Base-by-base conservation (phyloP, 1,140 invertebrate species). In the Lasioglossum albipes region DNA sequence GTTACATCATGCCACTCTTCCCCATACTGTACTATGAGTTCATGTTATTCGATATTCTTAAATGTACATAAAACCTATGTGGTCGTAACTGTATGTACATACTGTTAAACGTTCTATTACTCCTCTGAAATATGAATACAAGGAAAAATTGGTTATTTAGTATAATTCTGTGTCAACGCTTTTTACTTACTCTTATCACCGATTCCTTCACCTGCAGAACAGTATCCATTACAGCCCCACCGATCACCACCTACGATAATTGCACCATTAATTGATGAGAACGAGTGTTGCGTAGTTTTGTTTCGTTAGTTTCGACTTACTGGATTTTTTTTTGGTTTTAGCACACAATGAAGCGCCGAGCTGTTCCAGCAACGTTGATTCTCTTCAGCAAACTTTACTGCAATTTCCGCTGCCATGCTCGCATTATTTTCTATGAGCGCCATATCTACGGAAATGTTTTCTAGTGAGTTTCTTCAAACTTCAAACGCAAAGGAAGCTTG, bases 341-440 rank as follows among this genome's bases (percentile, higher is more conserved):
- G 67, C 62, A 62, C 52, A 12, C 62, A 65, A 12, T 54, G 42
- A 0, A 57, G 52, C 18, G 18, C 22, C 22, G 41, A 13, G 16
- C n/a, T 13, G 22, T 2, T 61, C 9, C 12, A 10, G 52, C 27
- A 54, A 68, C 7, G 20, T 18, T 57, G 64, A 68, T 27, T 68
- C 70, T 64, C 84, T 69, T 79, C 18, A 7, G 7, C 89, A 78
- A 96, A 94, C 89, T 95, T 94, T 7, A 96, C 91, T 12, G 98
- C 97, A 87, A 99, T 97, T 92, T 97, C 92, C 71, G 97, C 96
- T 22, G 97, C 98, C 70, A 98, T 94, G 82, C 91, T 93, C 4
- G 97, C 98, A 94, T 99, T 99, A 93, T 99, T 98, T 94, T 97
- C 96, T 87, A 99, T 96, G 42, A 99, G 94, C 6, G 96, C 97